Percentiles rank a stretch among this genome's conserved stretches.
These are phyloP conservation scores for Crotophaga sulcirostris DNA, from an alignment of 2,113 vertebrate genomes.

Conservation along the genomic window DNA sequence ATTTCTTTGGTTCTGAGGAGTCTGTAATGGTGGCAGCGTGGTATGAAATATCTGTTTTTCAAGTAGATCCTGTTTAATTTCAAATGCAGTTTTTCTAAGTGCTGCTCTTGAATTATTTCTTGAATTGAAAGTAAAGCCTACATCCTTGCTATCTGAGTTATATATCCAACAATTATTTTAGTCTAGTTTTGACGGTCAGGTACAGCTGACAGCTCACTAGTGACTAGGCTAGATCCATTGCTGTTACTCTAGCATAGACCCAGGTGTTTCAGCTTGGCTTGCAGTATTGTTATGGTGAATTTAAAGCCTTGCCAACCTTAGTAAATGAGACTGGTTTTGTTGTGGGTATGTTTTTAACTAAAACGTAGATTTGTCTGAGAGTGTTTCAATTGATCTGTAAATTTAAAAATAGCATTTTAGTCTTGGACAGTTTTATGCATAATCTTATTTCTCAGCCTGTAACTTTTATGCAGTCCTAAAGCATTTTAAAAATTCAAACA, in stretches of 20 bases:
- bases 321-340: neutral
- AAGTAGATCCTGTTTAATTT: neutral
- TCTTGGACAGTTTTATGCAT: neutral
- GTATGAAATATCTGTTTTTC: neutral
- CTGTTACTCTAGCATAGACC: neutral
- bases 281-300: neutral
- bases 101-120: neutral
- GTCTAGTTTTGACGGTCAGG: accelerated
- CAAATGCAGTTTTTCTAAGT: neutral
- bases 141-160: neutral
- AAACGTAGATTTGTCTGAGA: neutral
- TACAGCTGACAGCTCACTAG: neutral
- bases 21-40: neutral
- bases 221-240: neutral
- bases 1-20: neutral
- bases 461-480: neutral
- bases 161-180: neutral
- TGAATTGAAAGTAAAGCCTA: neutral
- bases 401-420: neutral
- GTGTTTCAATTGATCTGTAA: neutral
- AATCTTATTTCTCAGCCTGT: neutral
- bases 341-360: neutral
- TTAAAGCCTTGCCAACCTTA: neutral
- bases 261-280: neutral
- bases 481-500: constrained; percentile 46